These are phyloP conservation scores for Heliconius congener DNA, from an alignment of 1,140 invertebrate genomes.

Conservation along the genomic window DNA sequence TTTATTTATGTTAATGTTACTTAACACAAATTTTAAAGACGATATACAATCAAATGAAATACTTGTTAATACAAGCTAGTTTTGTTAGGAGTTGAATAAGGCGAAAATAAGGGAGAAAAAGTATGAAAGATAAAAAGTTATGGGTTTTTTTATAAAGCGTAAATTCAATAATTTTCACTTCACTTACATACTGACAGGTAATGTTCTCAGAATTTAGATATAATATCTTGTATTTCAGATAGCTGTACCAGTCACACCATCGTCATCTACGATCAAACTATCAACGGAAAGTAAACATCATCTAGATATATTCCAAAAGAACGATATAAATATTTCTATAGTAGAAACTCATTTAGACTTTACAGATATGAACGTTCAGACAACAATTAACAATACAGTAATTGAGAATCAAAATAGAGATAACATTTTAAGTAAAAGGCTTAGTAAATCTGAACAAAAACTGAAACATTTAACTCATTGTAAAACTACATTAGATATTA, in stretches of 20 bases:
- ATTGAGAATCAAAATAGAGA: conserved; percentile 21
- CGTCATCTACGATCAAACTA: conserved; percentile 23
- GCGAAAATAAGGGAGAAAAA: no score
- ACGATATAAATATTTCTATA: conserved; percentile 4
- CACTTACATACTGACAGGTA: no score
- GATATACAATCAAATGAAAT: no score
- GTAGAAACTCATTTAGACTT: conserved; percentile 13
- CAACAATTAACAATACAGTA: conserved; percentile 26
- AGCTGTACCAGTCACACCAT: conserved; percentile 37
- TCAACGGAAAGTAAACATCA: neutral
- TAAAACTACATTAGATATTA: neutral
- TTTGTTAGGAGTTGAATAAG: no score
- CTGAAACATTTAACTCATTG: conserved; percentile 18
- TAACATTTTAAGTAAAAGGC: conserved; percentile 32
- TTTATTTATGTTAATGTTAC: no score
- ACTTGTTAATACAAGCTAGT: no score
- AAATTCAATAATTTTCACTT: no score
- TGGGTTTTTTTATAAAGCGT: no score
- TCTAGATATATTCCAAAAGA: conserved; percentile 1
- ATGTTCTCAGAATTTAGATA: no score
- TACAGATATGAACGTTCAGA: conserved; percentile 24
- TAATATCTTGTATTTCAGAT: conserved; percentile 32
- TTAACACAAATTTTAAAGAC: no score
- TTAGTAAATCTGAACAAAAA: conserved; percentile 47
- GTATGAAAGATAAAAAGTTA: no score